These are phyloP conservation scores for Drosophila nr. medialis DNA, from an alignment of 2,888 invertebrate species.

Conservation along the genomic window DNA sequence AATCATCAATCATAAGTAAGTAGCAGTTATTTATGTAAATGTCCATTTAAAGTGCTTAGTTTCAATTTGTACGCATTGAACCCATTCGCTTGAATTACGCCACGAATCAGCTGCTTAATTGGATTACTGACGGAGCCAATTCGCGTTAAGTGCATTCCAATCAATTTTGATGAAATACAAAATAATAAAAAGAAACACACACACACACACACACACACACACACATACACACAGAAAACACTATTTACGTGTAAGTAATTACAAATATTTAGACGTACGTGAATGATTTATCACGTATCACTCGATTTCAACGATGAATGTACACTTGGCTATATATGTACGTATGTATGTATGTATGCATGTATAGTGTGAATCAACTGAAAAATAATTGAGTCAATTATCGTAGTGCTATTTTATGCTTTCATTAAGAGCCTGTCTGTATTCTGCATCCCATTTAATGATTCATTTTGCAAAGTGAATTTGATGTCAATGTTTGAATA, in stretches of 20 bases:
- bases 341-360: background rate
- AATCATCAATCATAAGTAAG: background rate
- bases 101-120: slow-evolving; percentile 51
- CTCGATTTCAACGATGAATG: background rate
- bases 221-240: background rate
- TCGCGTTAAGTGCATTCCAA: slow-evolving; percentile 49
- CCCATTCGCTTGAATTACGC: slow-evolving; percentile 21
- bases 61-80: slow-evolving; percentile 39
- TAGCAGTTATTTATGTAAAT: background rate
- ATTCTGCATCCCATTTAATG: background rate
- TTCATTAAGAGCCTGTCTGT: background rate
- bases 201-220: background rate
- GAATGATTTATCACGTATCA: background rate
- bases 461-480: background rate
- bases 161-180: slow-evolving; percentile 42
- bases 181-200: slow-evolving; percentile 5
- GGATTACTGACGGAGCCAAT: slow-evolving; percentile 54
- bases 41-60: background rate
- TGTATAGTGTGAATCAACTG: background rate
- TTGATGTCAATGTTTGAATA: background rate
- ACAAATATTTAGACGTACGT: background rate
- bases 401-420: background rate
- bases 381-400: background rate
- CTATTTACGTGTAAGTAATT: background rate
- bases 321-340: background rate